phyloP scores from a whole-genome alignment of 2,113 vertebrate genomes.

The Microcebus jonahi region DNA sequence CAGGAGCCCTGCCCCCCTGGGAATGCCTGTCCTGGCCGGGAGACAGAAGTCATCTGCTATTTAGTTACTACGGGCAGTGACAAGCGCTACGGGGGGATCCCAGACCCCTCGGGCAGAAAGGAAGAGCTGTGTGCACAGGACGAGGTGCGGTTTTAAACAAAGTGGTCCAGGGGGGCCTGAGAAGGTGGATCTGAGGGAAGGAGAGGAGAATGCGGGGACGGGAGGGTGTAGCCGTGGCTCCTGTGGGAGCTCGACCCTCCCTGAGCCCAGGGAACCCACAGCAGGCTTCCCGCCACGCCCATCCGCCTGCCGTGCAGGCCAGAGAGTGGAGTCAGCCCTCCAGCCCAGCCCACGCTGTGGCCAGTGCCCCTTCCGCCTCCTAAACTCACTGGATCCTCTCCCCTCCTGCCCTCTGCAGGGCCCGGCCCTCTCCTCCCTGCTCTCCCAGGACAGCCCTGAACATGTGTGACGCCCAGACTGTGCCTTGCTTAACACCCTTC shows the following conservation, averaged over 20 bases:
- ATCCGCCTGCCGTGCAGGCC: accelerated
- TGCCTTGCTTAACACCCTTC: neutral
- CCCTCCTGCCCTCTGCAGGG: neutral
- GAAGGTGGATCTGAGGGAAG: neutral
- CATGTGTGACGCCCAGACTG: accelerated
- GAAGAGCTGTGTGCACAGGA: accelerated
- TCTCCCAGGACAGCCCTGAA: neutral
- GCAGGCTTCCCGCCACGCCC: neutral
- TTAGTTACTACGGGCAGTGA: neutral
- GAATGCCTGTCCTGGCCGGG: accelerated
- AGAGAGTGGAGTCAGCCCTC: neutral
- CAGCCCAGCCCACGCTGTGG: neutral
- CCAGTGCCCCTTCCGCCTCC: too few relatives aligned
- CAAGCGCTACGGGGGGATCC: neutral
- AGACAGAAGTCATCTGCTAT: neutral
- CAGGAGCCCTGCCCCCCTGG: neutral
- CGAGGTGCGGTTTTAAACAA: neutral
- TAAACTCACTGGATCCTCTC: too few relatives aligned
- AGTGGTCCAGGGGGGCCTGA: too few relatives aligned
- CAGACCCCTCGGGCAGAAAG: neutral
- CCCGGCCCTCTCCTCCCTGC: neutral
- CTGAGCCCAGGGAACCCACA: neutral
- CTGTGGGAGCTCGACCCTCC: accelerated
- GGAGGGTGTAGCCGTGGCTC: neutral
- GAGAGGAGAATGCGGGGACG: neutral